Percentiles rank a stretch among this genome's conserved stretches.
These are phyloP conservation scores for Ophioninae sp. DNA, from an alignment of 2,888 invertebrate species.

Conservation along the genomic window DNA sequence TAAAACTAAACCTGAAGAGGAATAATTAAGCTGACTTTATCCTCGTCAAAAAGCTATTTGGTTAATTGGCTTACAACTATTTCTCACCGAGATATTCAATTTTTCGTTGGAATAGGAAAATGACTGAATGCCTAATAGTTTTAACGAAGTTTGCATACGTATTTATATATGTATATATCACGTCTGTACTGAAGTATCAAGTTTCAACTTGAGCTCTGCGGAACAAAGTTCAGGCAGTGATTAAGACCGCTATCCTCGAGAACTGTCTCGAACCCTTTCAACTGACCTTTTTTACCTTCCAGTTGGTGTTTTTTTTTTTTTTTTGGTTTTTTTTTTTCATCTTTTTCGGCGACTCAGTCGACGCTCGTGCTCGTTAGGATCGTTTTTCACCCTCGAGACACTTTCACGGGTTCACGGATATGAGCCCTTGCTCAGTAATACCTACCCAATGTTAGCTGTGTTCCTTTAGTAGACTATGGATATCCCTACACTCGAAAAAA, in stretches of 20 bases:
- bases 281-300: constrained; percentile 9
- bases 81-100: too few relatives aligned
- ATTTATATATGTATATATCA: not conserved
- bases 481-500: not conserved
- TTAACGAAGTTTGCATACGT: too few relatives aligned
- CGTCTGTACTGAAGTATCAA: not conserved
- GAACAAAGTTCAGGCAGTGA: constrained; percentile 21
- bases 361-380: constrained; percentile 31
- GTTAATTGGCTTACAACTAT: too few relatives aligned
- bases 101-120: too few relatives aligned
- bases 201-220: constrained; percentile 5
- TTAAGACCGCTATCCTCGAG: constrained; percentile 27
- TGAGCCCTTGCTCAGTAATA: constrained; percentile 44
- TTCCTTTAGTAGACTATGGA: not conserved
- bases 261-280: constrained; percentile 15
- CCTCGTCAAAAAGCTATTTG: too few relatives aligned
- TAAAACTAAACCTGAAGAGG: too few relatives aligned
- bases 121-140: too few relatives aligned
- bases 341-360: not conserved
- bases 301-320: not conserved
- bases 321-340: not conserved
- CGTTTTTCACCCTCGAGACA: constrained; percentile 47
- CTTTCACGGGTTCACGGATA: constrained; percentile 56
- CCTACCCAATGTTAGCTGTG: not conserved
- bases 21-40: too few relatives aligned